These are phyloP conservation scores for Ophioninae sp. DNA, from an alignment of 2,888 invertebrate species.

Conservation along the genomic window DNA sequence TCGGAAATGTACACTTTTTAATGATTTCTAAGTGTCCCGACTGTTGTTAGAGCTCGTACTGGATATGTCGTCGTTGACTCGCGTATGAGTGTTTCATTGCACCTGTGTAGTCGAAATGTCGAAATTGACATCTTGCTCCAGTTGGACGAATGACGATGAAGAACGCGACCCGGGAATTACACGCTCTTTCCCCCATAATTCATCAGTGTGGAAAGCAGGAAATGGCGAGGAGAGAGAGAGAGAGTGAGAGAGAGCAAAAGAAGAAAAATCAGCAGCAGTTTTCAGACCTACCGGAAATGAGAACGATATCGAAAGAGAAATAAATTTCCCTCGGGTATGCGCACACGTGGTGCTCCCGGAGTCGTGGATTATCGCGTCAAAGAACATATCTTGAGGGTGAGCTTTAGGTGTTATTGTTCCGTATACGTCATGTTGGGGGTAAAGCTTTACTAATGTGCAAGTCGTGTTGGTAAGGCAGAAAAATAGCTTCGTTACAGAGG, in stretches of 20 bases:
- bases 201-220: constrained; percentile 23
- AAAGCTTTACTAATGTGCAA: constrained; percentile 21
- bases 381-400: constrained; percentile 44
- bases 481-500: constrained; percentile 34
- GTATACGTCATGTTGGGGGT: constrained; percentile 16
- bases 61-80: not conserved
- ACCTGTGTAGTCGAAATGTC: not conserved
- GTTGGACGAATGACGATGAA: constrained; percentile 43
- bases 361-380: constrained; percentile 61
- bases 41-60: constrained; percentile 4
- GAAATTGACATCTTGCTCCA: constrained; percentile 45
- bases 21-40: constrained; percentile 27
- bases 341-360: constrained; percentile 51
- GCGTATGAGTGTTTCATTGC: not conserved
- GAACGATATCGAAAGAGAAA: constrained; percentile 51
- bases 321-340: constrained; percentile 58
- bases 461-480: not conserved
- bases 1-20: constrained; percentile 29
- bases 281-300: constrained; percentile 43
- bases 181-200: constrained; percentile 43
- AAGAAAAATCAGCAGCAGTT: constrained; percentile 3
- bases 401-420: constrained; percentile 37
- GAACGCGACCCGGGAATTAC: constrained; percentile 43
- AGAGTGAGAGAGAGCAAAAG: not conserved
- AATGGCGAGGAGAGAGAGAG: not conserved